Conservation (phyloP, 2,888 invertebrate species). For the Philopedon plagiatum region DNA sequence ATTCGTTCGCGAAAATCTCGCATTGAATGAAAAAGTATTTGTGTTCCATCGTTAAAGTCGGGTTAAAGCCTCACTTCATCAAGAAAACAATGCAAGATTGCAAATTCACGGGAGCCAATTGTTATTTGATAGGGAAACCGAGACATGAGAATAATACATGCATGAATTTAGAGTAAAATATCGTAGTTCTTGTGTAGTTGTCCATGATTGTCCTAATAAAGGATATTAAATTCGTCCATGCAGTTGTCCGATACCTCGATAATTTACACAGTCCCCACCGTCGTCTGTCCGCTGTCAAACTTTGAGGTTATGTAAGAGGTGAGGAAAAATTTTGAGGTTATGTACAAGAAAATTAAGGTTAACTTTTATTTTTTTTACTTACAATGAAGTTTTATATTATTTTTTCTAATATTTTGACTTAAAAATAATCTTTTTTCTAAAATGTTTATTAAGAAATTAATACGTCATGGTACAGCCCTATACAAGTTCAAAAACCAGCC, state of each 20-base stretch:
- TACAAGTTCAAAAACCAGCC: conserved; percentile 31
- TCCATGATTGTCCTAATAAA: too few relatives aligned
- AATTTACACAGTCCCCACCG: background rate
- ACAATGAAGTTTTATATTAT: background rate
- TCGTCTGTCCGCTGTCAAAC: background rate
- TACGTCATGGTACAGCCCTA: conserved; percentile 27
- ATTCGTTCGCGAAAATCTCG: too few relatives aligned
- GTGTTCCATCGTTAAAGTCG: too few relatives aligned
- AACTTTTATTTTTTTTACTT: background rate
- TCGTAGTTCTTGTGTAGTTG: too few relatives aligned
- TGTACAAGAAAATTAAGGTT: background rate
- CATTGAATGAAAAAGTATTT: too few relatives aligned
- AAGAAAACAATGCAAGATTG: too few relatives aligned
- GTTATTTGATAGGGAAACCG: too few relatives aligned
- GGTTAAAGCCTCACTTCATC: too few relatives aligned
- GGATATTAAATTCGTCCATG: too few relatives aligned
- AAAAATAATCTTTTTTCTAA: conserved; percentile 3
- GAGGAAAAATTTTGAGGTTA: conserved; percentile 14
- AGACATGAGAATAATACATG: too few relatives aligned
- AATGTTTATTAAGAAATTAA: conserved; percentile 38
- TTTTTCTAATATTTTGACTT: background rate
- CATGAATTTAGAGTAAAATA: too few relatives aligned
- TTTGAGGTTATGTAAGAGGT: conserved; percentile 5
- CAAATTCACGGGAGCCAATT: too few relatives aligned
- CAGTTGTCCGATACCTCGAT: background rate